phyloP scores from a whole-genome alignment of 2,888 invertebrate species.

The Tipula unca region DNA sequence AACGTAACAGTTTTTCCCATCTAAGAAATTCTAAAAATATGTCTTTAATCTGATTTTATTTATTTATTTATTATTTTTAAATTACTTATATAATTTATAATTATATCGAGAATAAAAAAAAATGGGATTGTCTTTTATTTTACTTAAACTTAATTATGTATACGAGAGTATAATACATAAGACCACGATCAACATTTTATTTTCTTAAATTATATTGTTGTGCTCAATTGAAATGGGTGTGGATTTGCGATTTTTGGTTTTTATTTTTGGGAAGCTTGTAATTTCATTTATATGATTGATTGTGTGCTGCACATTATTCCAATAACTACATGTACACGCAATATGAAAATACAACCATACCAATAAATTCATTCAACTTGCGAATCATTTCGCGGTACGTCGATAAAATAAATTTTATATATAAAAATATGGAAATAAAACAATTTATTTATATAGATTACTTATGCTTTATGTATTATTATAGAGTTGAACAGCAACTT shows the following conservation, averaged over 20 bases:
- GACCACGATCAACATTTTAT: neutral
- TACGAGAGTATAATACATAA: neutral
- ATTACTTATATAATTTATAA: neutral
- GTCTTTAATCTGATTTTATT: neutral
- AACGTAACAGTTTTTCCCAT: neutral
- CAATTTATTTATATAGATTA: slow-evolving; percentile 18
- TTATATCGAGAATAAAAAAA: neutral
- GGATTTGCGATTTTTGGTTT: neutral
- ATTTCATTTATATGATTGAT: neutral
- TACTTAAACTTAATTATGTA: neutral
- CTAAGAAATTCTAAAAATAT: neutral
- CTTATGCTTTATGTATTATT: slow-evolving; percentile 16
- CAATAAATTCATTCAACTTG: neutral
- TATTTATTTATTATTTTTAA: neutral
- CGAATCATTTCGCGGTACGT: neutral
- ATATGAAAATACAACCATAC: neutral
- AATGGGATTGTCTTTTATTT: slow-evolving; percentile 1
- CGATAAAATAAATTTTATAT: neutral
- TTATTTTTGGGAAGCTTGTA: neutral
- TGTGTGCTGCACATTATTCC: neutral
- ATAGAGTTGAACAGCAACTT: slow-evolving; percentile 14
- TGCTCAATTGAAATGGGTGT: slow-evolving; percentile 9
- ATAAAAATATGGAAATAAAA: slow-evolving; percentile 9
- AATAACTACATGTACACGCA: neutral
- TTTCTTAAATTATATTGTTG: neutral